Conservation (phyloP, 1,140 invertebrate genomes). For the Acyrthosiphon pisum region DNA sequence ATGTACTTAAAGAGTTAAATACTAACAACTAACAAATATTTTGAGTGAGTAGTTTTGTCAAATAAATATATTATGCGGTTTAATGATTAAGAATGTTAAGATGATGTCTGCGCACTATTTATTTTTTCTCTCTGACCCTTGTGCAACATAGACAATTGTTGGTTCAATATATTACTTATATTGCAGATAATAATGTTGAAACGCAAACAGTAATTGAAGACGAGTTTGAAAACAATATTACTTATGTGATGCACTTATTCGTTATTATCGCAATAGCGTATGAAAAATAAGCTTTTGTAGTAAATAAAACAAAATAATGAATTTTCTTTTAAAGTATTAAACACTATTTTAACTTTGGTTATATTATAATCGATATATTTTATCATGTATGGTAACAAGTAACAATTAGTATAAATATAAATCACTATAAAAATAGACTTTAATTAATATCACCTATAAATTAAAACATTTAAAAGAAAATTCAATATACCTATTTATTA, state of each 20-base stretch:
- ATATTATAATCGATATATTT: not conserved
- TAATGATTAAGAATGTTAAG: not conserved
- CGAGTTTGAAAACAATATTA: too few relatives aligned
- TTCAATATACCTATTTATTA: too few relatives aligned
- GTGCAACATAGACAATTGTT: not conserved
- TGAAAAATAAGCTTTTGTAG: not conserved
- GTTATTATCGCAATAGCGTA: not conserved
- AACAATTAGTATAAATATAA: not conserved
- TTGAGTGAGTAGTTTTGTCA: too few relatives aligned
- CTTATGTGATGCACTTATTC: too few relatives aligned
- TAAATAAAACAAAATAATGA: not conserved
- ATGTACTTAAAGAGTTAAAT: too few relatives aligned
- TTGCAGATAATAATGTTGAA: too few relatives aligned
- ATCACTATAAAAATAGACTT: not conserved
- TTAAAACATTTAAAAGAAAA: too few relatives aligned
- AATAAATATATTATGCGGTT: too few relatives aligned
- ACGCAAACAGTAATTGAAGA: too few relatives aligned
- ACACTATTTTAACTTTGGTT: not conserved
- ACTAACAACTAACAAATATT: too few relatives aligned
- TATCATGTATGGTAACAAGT: not conserved
- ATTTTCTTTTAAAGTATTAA: not conserved
- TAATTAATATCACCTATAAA: not conserved
- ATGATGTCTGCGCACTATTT: not conserved
- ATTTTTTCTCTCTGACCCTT: not conserved
- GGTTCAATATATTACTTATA: too few relatives aligned